Evolutionary conservation across 2,888 invertebrate genomes (phyloP), one percentile per base, ranked within the genome.

Genomic region (Drosophila macrospina): DNA sequence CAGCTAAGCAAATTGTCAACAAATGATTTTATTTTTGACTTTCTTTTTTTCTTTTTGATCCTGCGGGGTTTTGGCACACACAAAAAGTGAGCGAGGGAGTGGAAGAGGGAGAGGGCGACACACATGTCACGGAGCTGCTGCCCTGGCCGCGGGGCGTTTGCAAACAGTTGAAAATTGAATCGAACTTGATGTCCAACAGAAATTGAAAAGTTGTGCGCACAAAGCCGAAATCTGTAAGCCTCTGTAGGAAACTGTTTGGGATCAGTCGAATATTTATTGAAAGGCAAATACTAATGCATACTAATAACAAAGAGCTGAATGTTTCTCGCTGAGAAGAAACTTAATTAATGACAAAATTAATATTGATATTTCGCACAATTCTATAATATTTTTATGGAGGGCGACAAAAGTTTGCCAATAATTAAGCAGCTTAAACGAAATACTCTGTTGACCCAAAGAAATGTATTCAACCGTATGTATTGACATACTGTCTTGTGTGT

Each of bases 1-100:
- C 84, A 88, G 88, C 88, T 84, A 86, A 85, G 72, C 82, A 88
- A 88, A 85, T 88, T 88, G 89, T 88, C 89, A 85, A 85, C 85
- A 85, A 85, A 85, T 85, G 89, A 85, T 85, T 85, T 85, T 82
- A 73, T 79, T 79, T 74, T 82, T 37, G 15, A 30, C 34, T 36
- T 45, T 37, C 15, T 69, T 51, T 44, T 69, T 28, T 28, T 28
- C 3, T 69, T 28, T 28, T 28, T 20, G 20, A 68, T 69, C 78
- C 68, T 80, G 62, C 64, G 66, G 69, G 66, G 54, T 55, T 66
- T 51, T 61, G 41, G 28, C 39, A 57, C 55, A 48, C 50, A 54
- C 59, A 60, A n/a, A n/a, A n/a, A n/a, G n/a, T n/a, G n/a, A n/a
- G n/a, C n/a, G n/a, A n/a, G n/a, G n/a, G 37, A 36, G 45, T n/a